Base-by-base conservation (phyloP, 2,113 vertebrate species). In the Xyliphius kryptos region DNA sequence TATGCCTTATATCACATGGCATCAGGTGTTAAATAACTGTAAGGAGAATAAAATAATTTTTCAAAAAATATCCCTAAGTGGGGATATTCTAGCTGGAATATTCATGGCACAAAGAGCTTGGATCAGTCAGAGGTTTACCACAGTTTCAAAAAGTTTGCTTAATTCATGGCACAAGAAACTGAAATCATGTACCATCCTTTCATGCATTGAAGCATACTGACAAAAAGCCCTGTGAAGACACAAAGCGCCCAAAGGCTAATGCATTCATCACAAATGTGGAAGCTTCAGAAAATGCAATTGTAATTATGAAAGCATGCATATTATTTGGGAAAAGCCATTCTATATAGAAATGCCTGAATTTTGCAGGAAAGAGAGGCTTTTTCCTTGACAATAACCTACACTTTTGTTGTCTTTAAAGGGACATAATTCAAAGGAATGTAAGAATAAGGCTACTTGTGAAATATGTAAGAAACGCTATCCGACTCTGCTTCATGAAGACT, bases 401-500 rank as follows among this genome's bases (percentile, higher is more conserved):
- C 14, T 74, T 75, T 54, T 66, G 51, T 4, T 71, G 61, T 50
- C 69, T 71, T 48, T 69, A 66, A 15, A 68, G 5, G 66, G 69
- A 37, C 66, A 75, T 37, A 72, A 58, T 5, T 72, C 62, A 38
- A 72, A 26, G 50, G 64, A 41, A 74, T 71, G 72, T 16, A 71
- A 46, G 38, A 68, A 15, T 6, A 67, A 53, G 16, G 46, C 61
- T 26, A 66, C 5, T 14, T 71, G 50, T 61, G 10, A 5, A 14
- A 55, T 26, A 22, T 61, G 57, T 6, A 55, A 55, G 26, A 61
- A 68, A 46, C 40, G 9, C 44, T 69, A 75, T 66, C 61, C 56
- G 61, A 69, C 73, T 13, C 61, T 69, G 50, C 57, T 71, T 40
- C 69, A 69, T 49, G 57, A 75, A 71, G 57, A 72, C 21, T 52